Evolutionary conservation across 2,113 vertebrate genomes (phyloP).

Genomic region (Mellivora capensis): DNA sequence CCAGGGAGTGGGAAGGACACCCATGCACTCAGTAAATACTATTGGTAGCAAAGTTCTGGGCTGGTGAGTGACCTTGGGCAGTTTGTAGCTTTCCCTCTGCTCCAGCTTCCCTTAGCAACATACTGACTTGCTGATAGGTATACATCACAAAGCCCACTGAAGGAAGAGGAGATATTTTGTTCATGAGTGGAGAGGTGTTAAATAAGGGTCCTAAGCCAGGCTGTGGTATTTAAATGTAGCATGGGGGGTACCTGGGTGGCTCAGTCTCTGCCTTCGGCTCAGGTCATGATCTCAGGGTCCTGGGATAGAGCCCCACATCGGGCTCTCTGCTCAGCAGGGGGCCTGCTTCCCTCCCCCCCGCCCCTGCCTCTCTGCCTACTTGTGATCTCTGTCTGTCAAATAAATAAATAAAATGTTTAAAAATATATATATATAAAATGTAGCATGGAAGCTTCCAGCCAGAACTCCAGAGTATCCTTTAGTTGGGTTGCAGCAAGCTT

Average conservation of each 20-base stretch:
- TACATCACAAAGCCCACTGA: background rate
- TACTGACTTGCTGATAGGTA: background rate
- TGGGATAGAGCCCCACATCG: no score
- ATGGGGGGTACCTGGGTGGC: background rate
- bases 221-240: background rate
- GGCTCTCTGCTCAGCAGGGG: no score
- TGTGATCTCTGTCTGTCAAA: no score
- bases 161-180: background rate
- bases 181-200: background rate
- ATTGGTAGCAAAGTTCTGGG: background rate
- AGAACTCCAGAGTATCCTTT: background rate
- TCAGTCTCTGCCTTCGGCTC: no score
- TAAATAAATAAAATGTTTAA: no score
- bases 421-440: background rate
- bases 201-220: background rate
- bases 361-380: no score
- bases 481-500: conserved; percentile 39
- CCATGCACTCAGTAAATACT: background rate
- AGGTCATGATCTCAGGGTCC: no score
- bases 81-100: background rate
- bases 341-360: no score
- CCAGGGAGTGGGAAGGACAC: background rate
- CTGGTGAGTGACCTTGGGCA: background rate
- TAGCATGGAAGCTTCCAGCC: conserved; percentile 10
- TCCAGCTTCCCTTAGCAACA: background rate